Evolutionary conservation across 2,888 invertebrate species (phyloP), one percentile per base, ranked within the genome.

Genomic region (Drosophila kokeensis): DNA sequence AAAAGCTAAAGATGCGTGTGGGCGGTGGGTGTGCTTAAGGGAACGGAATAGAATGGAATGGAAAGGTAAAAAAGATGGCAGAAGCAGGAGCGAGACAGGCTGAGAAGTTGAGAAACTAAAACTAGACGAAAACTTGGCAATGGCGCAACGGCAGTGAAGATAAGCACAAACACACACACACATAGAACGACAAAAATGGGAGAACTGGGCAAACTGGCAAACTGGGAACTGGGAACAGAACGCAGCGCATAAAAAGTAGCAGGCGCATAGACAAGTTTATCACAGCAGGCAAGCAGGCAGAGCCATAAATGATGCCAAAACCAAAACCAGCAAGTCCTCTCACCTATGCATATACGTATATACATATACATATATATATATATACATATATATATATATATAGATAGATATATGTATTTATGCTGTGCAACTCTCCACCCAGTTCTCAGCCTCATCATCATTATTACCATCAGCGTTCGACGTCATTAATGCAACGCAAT

Each of bases 81-180:
- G 53, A 29, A 50, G 50, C 27, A 68, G 50, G 27, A 54, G 54
- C 63, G 53, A 72, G 57, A 64, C 55, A 61, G 48, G 45, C 68
- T 53, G 61, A 32, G 54, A 63, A 68, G 58, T 68, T 70, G 27
- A 60, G 57, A 54, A 79, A 62, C 60, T 38, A 64, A 75, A 89
- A 85, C 89, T 89, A 89, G 87, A 87, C 84, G 75, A 87, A 89
- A 89, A 84, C 80, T 84, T 82, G 75, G 85, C 85, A 80, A 82
- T 82, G 84, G 73, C 80, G 52, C 55, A 79, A 62, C 54, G 58
- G 58, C 50, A 67, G 52, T 70, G 69, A 83, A 83, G 87, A 87
- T 80, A 89, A 79, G 73, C 72, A 36, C 32, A 62, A 60, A 62
- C 38, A 52, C 24, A 38, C 21, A 50, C 18, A 49, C 27, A 53